These are phyloP conservation scores for Spea multiplicata DNA, from an alignment of 2,113 vertebrate genomes.

Conservation along the genomic window DNA sequence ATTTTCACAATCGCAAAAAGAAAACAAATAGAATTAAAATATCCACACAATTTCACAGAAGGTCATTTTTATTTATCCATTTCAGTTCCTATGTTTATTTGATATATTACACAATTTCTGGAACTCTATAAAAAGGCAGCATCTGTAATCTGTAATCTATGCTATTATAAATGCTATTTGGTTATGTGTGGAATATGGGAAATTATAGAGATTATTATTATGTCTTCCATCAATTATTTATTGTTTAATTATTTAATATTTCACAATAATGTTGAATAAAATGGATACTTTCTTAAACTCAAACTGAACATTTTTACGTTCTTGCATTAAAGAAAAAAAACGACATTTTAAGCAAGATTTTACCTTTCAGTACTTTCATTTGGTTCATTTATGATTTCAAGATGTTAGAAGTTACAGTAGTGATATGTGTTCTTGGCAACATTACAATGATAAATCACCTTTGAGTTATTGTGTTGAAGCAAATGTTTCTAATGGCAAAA, in stretches of 20 bases:
- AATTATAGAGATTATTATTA: not conserved
- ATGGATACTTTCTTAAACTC: not conserved
- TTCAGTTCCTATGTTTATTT: constrained; percentile 4
- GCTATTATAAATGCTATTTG: not conserved
- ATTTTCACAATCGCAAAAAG: not conserved
- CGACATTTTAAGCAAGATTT: constrained; percentile 25
- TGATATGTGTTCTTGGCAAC: constrained; percentile 45
- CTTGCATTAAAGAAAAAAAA: constrained; percentile 15
- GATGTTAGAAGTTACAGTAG: constrained; percentile 47
- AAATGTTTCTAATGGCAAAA: constrained; percentile 40
- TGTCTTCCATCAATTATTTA: not conserved
- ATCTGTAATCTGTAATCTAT: not conserved
- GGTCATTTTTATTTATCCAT: constrained; percentile 6
- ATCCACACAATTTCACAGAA: not conserved
- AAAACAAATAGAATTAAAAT: constrained; percentile 1
- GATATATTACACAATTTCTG: constrained; percentile 11
- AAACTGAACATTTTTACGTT: not conserved
- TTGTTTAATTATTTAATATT: not conserved
- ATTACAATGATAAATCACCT: constrained; percentile 38
- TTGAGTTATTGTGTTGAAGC: constrained; percentile 40
- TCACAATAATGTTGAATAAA: not conserved
- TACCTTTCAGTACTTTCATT: constrained; percentile 44
- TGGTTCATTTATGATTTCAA: constrained; percentile 44
- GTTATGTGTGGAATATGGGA: not conserved
- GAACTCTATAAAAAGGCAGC: not conserved